Evolutionary conservation across 2,113 vertebrate genomes (phyloP).

Genomic region (Calidris pygmaea): DNA sequence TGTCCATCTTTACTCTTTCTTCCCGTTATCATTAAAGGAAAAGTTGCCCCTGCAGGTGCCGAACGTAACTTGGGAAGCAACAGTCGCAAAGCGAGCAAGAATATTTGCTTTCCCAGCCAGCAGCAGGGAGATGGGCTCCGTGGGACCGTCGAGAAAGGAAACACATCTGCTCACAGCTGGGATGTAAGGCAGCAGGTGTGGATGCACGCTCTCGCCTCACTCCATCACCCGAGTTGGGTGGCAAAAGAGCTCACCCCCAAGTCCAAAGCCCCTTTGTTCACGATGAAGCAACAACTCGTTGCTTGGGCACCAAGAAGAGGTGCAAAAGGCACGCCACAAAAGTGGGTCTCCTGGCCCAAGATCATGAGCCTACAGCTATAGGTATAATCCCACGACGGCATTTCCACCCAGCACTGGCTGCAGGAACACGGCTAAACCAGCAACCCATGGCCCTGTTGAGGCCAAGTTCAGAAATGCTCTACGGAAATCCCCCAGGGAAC

Average conservation of each 20-base stretch:
- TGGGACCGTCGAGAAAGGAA: not conserved
- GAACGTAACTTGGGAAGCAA: not conserved
- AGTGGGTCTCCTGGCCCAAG: fast-evolving
- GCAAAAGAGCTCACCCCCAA: not conserved
- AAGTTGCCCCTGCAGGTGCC: not conserved
- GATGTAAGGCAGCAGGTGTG: not conserved
- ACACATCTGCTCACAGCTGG: not conserved
- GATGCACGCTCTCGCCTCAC: fast-evolving
- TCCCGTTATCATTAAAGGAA: not conserved
- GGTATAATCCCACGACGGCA: not conserved
- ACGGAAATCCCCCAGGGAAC: not conserved
- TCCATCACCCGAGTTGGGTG: fast-evolving
- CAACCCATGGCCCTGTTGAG: fast-evolving
- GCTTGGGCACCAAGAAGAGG: not conserved
- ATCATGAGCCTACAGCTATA: fast-evolving
- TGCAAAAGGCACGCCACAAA: not conserved
- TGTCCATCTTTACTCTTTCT: not conserved
- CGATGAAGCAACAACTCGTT: fast-evolving
- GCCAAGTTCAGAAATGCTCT: not conserved
- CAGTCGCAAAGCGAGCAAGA: not conserved
- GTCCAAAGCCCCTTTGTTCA: not conserved
- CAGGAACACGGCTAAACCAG: not conserved
- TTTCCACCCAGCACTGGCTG: not conserved
- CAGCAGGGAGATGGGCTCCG: not conserved
- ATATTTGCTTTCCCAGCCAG: not conserved